Evolutionary conservation across 2,888 invertebrate species (phyloP).

Genomic region (Tenthredo distinguenda): DNA sequence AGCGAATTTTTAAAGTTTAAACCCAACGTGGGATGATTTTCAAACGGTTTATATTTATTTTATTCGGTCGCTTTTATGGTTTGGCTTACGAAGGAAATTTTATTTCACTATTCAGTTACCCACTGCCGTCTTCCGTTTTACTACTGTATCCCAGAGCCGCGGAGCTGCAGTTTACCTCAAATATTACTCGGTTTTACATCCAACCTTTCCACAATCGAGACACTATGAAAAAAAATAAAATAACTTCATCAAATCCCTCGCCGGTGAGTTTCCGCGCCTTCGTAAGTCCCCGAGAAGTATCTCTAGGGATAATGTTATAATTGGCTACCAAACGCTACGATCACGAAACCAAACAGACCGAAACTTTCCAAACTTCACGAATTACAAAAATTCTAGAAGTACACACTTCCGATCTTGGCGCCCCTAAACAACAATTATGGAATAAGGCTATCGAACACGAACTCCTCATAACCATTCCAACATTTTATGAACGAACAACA

Average conservation of each 20-base stretch:
- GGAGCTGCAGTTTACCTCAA: not conserved
- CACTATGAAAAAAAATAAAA: not conserved
- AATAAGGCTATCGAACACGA: no score
- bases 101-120: conserved; percentile 7
- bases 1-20: not conserved
- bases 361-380: not conserved
- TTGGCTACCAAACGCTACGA: not conserved
- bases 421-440: not conserved
- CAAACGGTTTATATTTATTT: not conserved
- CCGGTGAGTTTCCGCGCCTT: not conserved
- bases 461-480: not conserved
- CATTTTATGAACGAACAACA: not conserved
- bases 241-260: conserved; percentile 13
- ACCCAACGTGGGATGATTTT: not conserved
- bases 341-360: conserved; percentile 20
- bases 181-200: conserved; percentile 25
- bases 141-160: not conserved
- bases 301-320: not conserved
- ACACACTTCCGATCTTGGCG: not conserved
- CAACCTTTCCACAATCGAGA: conserved; percentile 20
- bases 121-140: not conserved
- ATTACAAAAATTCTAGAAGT: not conserved
- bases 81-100: conserved; percentile 1
- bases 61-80: not conserved
- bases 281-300: not conserved